Evolutionary conservation across 92 coral and sea anemone genomes (phyloP).

Genomic region (Heliopora coerulea): DNA sequence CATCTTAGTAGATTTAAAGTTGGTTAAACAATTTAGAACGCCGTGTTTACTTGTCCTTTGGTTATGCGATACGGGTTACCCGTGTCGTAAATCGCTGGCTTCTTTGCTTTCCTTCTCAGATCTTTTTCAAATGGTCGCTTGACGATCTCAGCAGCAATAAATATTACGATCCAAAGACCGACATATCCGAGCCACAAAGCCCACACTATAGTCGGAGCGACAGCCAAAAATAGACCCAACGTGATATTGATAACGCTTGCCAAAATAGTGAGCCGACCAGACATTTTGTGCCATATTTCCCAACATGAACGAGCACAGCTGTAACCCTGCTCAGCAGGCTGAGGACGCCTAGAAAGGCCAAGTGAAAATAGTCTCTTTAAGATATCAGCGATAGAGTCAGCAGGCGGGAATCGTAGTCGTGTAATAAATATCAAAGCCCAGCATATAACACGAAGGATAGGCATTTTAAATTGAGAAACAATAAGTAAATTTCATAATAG

Average conservation of each 20-base stretch:
- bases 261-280: slow-evolving; percentile 72
- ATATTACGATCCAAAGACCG: slow-evolving; percentile 50
- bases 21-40: slow-evolving; percentile 6
- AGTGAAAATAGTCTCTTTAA: not conserved
- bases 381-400: too few species aligned
- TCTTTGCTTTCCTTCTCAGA: slow-evolving; percentile 3
- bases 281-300: slow-evolving; percentile 86
- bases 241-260: slow-evolving; percentile 81
- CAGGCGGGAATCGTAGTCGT: too few species aligned
- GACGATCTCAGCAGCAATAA: slow-evolving; percentile 66
- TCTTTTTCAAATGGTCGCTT: slow-evolving; percentile 25
- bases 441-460: too few species aligned
- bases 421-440: too few species aligned
- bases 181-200: slow-evolving; percentile 74
- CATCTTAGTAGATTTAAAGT: not conserved
- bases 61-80: slow-evolving; percentile 32
- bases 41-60: slow-evolving; percentile 31
- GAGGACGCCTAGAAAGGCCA: slow-evolving; percentile 23
- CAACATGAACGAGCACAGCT: slow-evolving; percentile 69
- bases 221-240: slow-evolving; percentile 84
- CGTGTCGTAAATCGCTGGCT: slow-evolving; percentile 31
- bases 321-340: slow-evolving; percentile 31
- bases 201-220: slow-evolving; percentile 81
- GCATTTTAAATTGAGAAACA: too few species aligned
- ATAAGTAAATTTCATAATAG: too few species aligned